These are phyloP conservation scores for Eupeodes latifasciatus DNA, from an alignment of 2,888 invertebrate species.

Conservation along the genomic window DNA sequence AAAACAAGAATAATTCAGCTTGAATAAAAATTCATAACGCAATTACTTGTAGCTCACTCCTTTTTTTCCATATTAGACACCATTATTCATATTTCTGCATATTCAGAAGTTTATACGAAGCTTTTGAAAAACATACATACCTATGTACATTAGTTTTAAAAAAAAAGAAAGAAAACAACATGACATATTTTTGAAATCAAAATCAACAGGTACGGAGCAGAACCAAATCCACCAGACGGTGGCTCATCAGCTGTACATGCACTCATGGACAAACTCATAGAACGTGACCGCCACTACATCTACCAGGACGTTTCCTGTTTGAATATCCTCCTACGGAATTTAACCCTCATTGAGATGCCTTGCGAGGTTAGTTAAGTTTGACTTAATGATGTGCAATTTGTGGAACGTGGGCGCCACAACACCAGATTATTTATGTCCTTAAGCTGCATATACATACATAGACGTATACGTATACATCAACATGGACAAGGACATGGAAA, in stretches of 20 bases:
- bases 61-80: background rate
- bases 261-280: slow-evolving; percentile 87
- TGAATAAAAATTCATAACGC: too few relatives aligned
- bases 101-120: background rate
- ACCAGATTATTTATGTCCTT: slow-evolving; percentile 32
- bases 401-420: slow-evolving; percentile 49
- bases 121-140: background rate
- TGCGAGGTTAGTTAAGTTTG: slow-evolving; percentile 81
- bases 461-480: background rate
- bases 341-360: slow-evolving; percentile 86
- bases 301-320: slow-evolving; percentile 89
- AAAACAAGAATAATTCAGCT: too few relatives aligned
- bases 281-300: slow-evolving; percentile 87
- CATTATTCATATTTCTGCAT: background rate
- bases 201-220: slow-evolving; percentile 87
- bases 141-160: background rate
- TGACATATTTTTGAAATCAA: background rate
- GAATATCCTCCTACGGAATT: slow-evolving; percentile 88
- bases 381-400: slow-evolving; percentile 62
- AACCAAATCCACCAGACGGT: slow-evolving; percentile 86
- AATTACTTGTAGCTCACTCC: too few relatives aligned
- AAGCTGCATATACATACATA: background rate
- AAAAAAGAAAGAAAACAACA: background rate
- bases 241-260: slow-evolving; percentile 87
- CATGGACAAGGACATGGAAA: background rate